Percentiles rank a stretch among this genome's conserved stretches.
Conservation (phyloP, 2,113 vertebrate genomes). For the Ploceus nigricollis region DNA sequence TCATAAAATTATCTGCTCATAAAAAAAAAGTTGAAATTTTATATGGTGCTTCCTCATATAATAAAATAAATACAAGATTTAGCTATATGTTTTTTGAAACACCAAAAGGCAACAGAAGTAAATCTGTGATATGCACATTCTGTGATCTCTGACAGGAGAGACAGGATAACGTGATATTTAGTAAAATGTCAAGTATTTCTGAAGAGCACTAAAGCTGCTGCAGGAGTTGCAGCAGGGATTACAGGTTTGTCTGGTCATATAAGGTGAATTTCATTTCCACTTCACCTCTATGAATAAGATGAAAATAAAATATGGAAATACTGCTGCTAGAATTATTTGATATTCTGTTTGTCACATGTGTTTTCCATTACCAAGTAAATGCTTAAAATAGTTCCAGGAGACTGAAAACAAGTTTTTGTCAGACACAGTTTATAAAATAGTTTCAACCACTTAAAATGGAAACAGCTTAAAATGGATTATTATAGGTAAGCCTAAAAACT, state of each 20-base stretch:
- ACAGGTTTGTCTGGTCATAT: neutral
- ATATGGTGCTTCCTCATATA: neutral
- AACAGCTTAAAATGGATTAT: neutral
- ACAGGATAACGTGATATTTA: neutral
- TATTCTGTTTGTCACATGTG: slow-evolving; percentile 21
- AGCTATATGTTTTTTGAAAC: neutral
- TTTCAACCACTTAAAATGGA: slow-evolving; percentile 26
- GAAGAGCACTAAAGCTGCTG: neutral
- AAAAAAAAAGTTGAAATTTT: neutral
- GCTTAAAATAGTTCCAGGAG: slow-evolving; percentile 31
- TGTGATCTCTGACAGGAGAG: neutral
- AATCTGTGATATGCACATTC: neutral
- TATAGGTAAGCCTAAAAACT: slow-evolving; percentile 11
- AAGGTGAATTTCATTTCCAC: slow-evolving; percentile 16
- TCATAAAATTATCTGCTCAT: neutral
- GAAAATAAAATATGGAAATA: slow-evolving; percentile 19
- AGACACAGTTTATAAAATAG: slow-evolving; percentile 36
- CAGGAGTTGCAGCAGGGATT: neutral
- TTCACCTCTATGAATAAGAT: neutral
- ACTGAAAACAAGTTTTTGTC: slow-evolving; percentile 23
- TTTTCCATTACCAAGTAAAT: slow-evolving; percentile 17
- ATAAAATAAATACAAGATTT: neutral
- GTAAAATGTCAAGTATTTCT: neutral
- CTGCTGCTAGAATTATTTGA: neutral
- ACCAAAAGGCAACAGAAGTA: neutral